Evolutionary conservation across 2,888 invertebrate species (phyloP).

Genomic region (Mimachlamys varia): DNA sequence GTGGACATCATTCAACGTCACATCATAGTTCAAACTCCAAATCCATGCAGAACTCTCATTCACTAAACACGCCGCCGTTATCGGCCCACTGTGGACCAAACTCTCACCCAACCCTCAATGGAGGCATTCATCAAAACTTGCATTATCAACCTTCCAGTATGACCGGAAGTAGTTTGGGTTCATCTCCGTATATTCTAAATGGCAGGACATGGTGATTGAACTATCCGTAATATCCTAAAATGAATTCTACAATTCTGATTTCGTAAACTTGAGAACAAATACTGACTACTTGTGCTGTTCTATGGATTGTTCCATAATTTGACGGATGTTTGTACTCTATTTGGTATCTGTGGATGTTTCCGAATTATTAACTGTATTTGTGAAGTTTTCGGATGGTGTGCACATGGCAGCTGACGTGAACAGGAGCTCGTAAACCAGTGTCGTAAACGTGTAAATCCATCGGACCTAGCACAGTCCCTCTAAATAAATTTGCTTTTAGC

Average conservation of each 20-base stretch:
- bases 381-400: not conserved
- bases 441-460: slow-evolving; percentile 40
- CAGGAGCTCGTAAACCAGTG: slow-evolving; percentile 36
- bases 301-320: not conserved
- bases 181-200: slow-evolving; percentile 74
- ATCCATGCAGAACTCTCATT: slow-evolving; percentile 59
- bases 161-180: slow-evolving; percentile 61
- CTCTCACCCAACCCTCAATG: slow-evolving; percentile 58
- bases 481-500: slow-evolving; percentile 43
- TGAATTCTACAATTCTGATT: not conserved
- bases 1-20: slow-evolving; percentile 49
- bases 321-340: not conserved
- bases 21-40: slow-evolving; percentile 55
- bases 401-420: slow-evolving; percentile 36
- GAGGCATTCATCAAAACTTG: slow-evolving; percentile 68
- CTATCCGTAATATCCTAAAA: slow-evolving; percentile 39
- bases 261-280: not conserved
- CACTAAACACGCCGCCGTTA: slow-evolving; percentile 46
- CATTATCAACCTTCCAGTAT: slow-evolving; percentile 69
- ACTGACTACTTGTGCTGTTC: not conserved
- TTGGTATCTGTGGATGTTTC: not conserved
- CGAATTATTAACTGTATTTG: not conserved
- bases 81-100: slow-evolving; percentile 56
- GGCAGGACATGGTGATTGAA: slow-evolving; percentile 72
- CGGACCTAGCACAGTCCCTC: slow-evolving; percentile 38